Evolutionary conservation across 2,888 invertebrate species (phyloP), one percentile per base, ranked within the genome.

Genomic region (Eupithecia inturbata): DNA sequence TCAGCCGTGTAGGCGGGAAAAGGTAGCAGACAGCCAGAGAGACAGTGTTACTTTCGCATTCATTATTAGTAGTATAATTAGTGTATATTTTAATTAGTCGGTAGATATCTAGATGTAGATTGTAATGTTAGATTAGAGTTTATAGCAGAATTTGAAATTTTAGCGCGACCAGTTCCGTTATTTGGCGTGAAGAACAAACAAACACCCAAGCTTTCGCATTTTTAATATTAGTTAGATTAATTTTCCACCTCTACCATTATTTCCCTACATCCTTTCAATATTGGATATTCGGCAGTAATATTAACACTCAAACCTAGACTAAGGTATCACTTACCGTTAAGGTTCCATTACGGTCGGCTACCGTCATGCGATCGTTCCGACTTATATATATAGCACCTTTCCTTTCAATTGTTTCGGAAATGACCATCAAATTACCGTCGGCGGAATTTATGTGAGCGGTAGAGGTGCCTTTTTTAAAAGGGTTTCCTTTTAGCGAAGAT

Each of bases 401-500:
- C 71, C 69, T 77, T 78, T 80, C 77, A 72, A 82, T 81, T 80
- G 82, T 80, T 80, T 80, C 75, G 69, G 72, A 76, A 80, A 79
- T 68, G 72, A 75, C 76, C 72, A 74, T 80, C 79, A 78, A 79
- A 78, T 80, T 80, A 80, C 73, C 73, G 80, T 77, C 73, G 73
- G 73, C 74, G 74, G 73, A 78, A 78, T 77, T 74, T 80, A 78
- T 75, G 75, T 73, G 62, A 69, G 36, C n/a, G 63, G 33, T 63
- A 72, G 80, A 80, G 80, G 78, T 79, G 75, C 79, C 80, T 79
- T 79, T 82, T 84, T 82, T 81, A 83, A 85, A 87, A 84, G 85
- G 84, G 84, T 83, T 66, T 33, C 22, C 26, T 67, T 72, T 75
- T 68, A 26, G 39, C 26, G 22, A 28, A 69, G 36, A 69, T 26